Evolutionary conservation across 2,797 vertebrate genomes (phyloP), one percentile per base, ranked within the genome.

Genomic region (Pelochelys cantorii): DNA sequence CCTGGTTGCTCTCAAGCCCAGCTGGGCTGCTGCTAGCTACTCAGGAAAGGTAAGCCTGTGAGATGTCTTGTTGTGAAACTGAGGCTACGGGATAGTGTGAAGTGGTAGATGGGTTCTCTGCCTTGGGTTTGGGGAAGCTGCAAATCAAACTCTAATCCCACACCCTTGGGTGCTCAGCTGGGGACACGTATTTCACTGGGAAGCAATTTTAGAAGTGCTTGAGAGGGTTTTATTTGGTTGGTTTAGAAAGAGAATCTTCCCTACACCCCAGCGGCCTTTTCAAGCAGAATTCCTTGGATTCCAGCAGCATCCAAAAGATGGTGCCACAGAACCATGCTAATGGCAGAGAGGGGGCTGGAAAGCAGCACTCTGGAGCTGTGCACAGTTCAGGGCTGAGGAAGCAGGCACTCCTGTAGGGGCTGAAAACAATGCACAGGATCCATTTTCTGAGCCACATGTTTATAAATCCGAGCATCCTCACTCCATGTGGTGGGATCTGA

Each of bases 1-100:
- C 96, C 96, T 99, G 86, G 93, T 99, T 53, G 97, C 97, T 92
- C 86, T 99, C 65, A 98, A 98, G 97, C 98, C 99, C 5, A 92
- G 91, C 0, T n/a, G 86, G 1, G 48, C 97, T 7, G 4, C 84
- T 1, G 4, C 42, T 52, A 12, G 14, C 31, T 15, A 42, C 31
- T 13, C 22, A 0, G 93, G 27, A 4, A 96, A 94, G 95, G 94
- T 53, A 18, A 81, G 57, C 56, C 42, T 7, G 2, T 0, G 2
- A 1, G 1, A 7, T 4, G 27, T 29, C 34, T 48, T 48, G 42
- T 48, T 48, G 42, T 34, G 17, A 22, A 5, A 5, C 20, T 37
- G 68, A 22, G 20, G 20, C 34, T 37, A 27, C 25, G 1, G 13
- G 42, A 52, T 14, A 14, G 37, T 27, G 23, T 25, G 42, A 48